Percentiles rank a stretch among this genome's conserved stretches.
These are phyloP conservation scores for Penaeus chinensis DNA, from an alignment of 1,140 invertebrate genomes.

Conservation along the genomic window DNA sequence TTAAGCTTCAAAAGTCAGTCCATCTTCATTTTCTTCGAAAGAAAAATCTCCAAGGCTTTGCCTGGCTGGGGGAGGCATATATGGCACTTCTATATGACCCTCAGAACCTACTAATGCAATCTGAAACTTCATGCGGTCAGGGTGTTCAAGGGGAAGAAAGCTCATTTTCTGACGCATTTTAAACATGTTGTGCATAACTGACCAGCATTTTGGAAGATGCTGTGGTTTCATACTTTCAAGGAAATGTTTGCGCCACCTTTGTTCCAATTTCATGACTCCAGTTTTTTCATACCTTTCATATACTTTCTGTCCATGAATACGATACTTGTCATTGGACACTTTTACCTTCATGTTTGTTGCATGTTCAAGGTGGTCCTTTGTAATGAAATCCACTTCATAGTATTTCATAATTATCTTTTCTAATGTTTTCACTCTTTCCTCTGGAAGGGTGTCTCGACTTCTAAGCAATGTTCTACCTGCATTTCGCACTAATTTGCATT, in stretches of 20 bases:
- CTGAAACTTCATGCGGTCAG: constrained; percentile 44
- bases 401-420: constrained; percentile 66
- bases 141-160: constrained; percentile 35
- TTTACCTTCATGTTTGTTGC: constrained; percentile 65
- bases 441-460: constrained; percentile 48
- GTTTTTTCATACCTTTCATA: constrained; percentile 73
- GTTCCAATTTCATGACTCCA: constrained; percentile 79
- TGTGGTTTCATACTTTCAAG: constrained; percentile 79
- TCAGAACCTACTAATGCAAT: constrained; percentile 51
- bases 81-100: constrained; percentile 43
- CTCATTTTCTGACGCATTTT: constrained; percentile 58
- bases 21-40: too few relatives aligned
- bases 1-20: too few relatives aligned
- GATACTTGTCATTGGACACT: constrained; percentile 71
- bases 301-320: constrained; percentile 77
- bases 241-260: constrained; percentile 83
- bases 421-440: constrained; percentile 58
- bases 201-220: constrained; percentile 81
- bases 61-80: constrained; percentile 6
- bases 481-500: constrained; percentile 74
- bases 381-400: constrained; percentile 66
- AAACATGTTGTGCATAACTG: constrained; percentile 75
- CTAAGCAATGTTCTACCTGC: constrained; percentile 76
- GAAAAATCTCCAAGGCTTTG: too few relatives aligned
- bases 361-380: constrained; percentile 66